These are phyloP conservation scores for Euphonia xanthogaster DNA, from an alignment of 2,797 vertebrate genomes.

Conservation along the genomic window DNA sequence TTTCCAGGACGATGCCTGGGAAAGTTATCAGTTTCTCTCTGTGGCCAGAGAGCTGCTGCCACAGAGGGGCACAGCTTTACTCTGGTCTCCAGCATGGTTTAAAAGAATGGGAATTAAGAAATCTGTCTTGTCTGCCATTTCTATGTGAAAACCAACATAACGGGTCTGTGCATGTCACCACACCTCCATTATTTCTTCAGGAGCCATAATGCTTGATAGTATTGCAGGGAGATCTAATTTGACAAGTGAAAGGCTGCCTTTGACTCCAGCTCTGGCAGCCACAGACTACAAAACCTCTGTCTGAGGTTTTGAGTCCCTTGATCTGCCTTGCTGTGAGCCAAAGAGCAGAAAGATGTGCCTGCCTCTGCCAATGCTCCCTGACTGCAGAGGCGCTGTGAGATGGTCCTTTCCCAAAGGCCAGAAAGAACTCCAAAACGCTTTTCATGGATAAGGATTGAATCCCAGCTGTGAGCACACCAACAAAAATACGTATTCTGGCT, in stretches of 20 bases:
- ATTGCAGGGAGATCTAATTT: not conserved
- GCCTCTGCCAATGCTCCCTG: not conserved
- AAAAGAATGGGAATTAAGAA: not conserved
- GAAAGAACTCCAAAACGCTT: not conserved
- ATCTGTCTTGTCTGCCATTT: not conserved
- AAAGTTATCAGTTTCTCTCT: not conserved
- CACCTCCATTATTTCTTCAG: not conserved
- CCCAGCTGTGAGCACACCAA: not conserved
- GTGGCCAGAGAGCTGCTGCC: not conserved
- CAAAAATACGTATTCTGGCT: not conserved
- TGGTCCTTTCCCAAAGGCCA: not conserved
- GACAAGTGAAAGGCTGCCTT: not conserved
- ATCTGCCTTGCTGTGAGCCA: not conserved
- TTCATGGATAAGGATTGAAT: not conserved
- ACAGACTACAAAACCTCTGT: not conserved
- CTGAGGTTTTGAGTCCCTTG: not conserved
- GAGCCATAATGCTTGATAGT: not conserved
- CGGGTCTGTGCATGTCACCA: rapidly evolving
- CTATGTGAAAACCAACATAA: not conserved
- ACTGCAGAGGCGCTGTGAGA: not conserved
- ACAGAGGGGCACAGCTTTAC: not conserved
- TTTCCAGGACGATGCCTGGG: not conserved
- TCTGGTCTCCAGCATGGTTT: not conserved
- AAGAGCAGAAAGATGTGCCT: not conserved
- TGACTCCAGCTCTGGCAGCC: not conserved